phyloP scores from a whole-genome alignment of 2,888 invertebrate species.

The Drosophila rellima region DNA sequence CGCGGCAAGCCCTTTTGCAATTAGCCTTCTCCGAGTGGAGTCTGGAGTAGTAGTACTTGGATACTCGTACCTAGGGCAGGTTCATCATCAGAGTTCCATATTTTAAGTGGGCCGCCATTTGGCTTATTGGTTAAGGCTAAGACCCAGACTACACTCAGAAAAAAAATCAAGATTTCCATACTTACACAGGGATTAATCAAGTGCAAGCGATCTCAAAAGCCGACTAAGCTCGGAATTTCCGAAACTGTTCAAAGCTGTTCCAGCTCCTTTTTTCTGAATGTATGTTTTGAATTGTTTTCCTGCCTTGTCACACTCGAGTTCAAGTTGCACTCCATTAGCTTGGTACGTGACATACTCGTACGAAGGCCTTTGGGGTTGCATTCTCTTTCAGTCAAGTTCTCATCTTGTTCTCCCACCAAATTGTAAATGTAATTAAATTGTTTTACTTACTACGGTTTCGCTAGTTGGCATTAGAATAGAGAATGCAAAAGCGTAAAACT shows the following conservation, averaged over 20 bases:
- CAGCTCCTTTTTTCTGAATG: too few species aligned
- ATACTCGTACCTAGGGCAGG: constrained; percentile 18
- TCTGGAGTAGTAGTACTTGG: constrained; percentile 9
- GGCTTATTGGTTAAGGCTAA: constrained; percentile 14
- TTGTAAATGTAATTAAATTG: constrained; percentile 72
- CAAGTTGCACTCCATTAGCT: constrained; percentile 65
- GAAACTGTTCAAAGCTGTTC: too few species aligned
- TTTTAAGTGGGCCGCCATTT: constrained; percentile 36
- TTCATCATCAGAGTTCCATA: constrained; percentile 26
- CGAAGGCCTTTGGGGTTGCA: constrained; percentile 28
- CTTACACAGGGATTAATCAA: too few species aligned
- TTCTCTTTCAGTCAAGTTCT: constrained; percentile 9
- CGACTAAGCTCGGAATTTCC: too few species aligned
- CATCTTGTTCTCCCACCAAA: background rate
- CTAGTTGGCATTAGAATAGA: constrained; percentile 50
- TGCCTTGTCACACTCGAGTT: constrained; percentile 57
- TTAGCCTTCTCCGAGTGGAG: constrained; percentile 48
- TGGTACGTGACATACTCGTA: constrained; percentile 61
- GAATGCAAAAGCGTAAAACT: constrained; percentile 54
- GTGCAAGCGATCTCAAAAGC: too few species aligned
- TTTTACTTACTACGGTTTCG: constrained; percentile 79
- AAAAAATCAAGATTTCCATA: too few species aligned
- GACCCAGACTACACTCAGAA: constrained; percentile 25
- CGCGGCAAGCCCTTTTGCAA: constrained; percentile 50
- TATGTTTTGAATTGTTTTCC: constrained; percentile 32